Evolutionary conservation across 2,888 invertebrate species (phyloP).

Genomic region (Ophonus ardosiacus): DNA sequence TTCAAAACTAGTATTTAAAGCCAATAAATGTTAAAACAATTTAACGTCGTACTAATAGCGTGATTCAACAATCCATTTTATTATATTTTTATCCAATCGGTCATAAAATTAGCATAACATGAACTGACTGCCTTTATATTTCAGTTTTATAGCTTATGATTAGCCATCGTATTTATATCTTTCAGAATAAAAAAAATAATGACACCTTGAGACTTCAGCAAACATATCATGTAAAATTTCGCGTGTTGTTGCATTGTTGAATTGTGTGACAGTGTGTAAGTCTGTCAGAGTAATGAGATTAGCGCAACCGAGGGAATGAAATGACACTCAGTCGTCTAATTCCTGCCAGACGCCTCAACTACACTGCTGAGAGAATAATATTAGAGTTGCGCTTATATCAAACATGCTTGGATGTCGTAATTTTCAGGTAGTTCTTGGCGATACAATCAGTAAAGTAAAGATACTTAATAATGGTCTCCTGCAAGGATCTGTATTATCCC

Average conservation of each 20-base stretch:
- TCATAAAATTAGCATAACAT: background rate
- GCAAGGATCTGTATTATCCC: too few relatives aligned
- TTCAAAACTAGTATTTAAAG: background rate
- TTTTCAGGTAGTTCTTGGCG: too few relatives aligned
- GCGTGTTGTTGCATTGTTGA: background rate
- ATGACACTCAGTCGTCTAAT: background rate
- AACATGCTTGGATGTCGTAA: too few relatives aligned
- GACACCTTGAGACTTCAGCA: background rate
- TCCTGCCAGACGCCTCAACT: background rate
- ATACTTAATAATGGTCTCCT: too few relatives aligned
- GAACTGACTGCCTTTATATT: background rate
- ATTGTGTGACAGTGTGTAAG: conserved; percentile 12
- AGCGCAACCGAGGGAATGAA: background rate
- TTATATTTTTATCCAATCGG: background rate
- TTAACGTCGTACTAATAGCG: too few relatives aligned
- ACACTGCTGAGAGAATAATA: background rate
- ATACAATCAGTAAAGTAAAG: too few relatives aligned
- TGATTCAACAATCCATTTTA: background rate
- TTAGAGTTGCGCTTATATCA: too few relatives aligned
- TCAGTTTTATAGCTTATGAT: background rate
- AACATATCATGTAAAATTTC: background rate
- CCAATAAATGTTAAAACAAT: background rate
- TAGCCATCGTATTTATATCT: background rate
- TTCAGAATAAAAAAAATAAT: background rate
- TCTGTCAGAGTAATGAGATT: conserved; percentile 10